phyloP scores from a whole-genome alignment of 2,888 invertebrate genomes.

The Nyleta sp. region DNA sequence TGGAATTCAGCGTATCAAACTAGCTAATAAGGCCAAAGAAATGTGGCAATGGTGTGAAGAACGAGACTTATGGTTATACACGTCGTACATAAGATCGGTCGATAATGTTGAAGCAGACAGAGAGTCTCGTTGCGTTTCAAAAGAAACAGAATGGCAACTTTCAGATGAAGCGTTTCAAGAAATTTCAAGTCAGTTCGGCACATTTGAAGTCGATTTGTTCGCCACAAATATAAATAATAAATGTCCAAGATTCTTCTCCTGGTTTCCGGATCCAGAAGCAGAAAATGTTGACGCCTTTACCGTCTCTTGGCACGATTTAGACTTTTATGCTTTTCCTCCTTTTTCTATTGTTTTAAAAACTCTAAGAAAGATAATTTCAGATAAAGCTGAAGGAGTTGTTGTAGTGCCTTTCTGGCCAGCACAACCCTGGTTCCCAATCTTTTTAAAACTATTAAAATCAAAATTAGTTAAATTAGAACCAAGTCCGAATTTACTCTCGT shows the following conservation, averaged over 20 bases:
- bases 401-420: conserved; percentile 72
- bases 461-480: conserved; percentile 34
- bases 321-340: conserved; percentile 71
- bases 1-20: conserved; percentile 24
- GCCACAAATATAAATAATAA: background rate
- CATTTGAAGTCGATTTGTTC: conserved; percentile 14
- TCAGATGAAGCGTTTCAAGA: conserved; percentile 27
- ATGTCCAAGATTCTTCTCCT: background rate
- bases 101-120: conserved; percentile 55
- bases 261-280: conserved; percentile 53
- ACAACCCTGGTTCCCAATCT: conserved; percentile 68
- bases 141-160: conserved; percentile 56
- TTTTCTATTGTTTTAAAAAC: conserved; percentile 69
- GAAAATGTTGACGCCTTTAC: conserved; percentile 51
- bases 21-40: conserved; percentile 25
- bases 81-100: conserved; percentile 32
- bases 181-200: conserved; percentile 38
- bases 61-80: conserved; percentile 31
- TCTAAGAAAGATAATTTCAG: conserved; percentile 70
- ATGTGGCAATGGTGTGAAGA: conserved; percentile 51
- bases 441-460: conserved; percentile 33
- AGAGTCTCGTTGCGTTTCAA: conserved; percentile 41
- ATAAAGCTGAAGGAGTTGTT: conserved; percentile 72
- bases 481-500: conserved; percentile 60
- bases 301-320: conserved; percentile 55